Base-by-base conservation (phyloP, 2,888 invertebrate species). In the Xylota sylvarum region DNA sequence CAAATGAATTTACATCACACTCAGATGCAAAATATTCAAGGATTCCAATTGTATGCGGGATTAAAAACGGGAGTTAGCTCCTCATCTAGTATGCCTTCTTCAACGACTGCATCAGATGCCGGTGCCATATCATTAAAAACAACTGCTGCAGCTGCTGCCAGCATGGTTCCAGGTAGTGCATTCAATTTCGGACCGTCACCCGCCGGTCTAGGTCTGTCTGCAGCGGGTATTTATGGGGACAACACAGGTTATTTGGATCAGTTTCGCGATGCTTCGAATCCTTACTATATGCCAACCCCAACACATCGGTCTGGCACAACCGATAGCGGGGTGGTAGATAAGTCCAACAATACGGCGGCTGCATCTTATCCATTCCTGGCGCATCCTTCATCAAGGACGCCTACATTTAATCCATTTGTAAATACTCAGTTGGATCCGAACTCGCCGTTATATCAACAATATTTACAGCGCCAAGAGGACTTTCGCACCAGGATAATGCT, bases 121-220 rank as follows among this genome's bases (percentile, higher is more conserved):
- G 30, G 88, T 79, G 93, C 93, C 87, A 94, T 96, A 88, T 94
- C 95, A 10, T 90, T 96, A 60, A 94, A 96, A 89, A 95, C 96
- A 32, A 89, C 89, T 6, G 88, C 88, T 5, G 88, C 87, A 10
- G 88, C 89, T 62, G 93, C 95, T 10, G 93, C 94, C 4, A 95
- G 95, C 89, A 95, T 96, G 90, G 96, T 97, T 87, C 95, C 97
- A 6, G 95, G 96, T 30, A 97, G 96, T 92, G 97, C 97, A 65
- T 97, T 97, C 89, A 97, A 97, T 91, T 97, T 97, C 90, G 96
- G 96, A 17, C 94, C 96, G 4, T 93, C 96, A 0, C 93, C 95
- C 4, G 94, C 94, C 80, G 93, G 93, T 4, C 93, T 96, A 90
- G 91, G 92, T 0, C 78, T 92, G 0, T 92, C 89, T 5, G 85